Evolutionary conservation across 2,113 vertebrate genomes (phyloP).

Genomic region (Heterotilapia buettikoferi): DNA sequence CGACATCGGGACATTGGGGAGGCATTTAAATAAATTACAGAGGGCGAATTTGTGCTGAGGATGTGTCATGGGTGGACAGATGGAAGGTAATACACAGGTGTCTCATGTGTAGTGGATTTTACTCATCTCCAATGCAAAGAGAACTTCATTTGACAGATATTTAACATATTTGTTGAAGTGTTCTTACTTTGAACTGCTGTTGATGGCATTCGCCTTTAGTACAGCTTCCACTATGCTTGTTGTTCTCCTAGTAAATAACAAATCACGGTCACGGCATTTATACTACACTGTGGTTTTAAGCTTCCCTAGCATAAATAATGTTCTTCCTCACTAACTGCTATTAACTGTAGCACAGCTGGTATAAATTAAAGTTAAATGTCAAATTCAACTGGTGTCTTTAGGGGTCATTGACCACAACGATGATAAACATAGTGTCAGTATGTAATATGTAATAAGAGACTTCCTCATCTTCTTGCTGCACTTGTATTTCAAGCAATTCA

Average conservation of each 20-base stretch:
- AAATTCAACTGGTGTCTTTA: neutral
- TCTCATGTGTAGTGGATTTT: neutral
- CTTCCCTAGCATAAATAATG: neutral
- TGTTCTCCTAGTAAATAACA: neutral
- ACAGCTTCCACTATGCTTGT: neutral
- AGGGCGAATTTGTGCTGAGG: neutral
- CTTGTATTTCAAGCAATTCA: neutral
- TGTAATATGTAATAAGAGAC: neutral
- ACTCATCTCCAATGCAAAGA: neutral
- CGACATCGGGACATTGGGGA: neutral
- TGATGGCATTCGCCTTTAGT: neutral
- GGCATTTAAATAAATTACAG: neutral
- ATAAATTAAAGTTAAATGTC: neutral
- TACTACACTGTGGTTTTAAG: neutral
- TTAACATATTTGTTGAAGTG: neutral
- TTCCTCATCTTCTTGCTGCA: neutral
- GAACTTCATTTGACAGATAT: neutral
- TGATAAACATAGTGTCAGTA: neutral
- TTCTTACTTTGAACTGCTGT: neutral
- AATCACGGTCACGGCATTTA: neutral
- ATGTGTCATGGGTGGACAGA: neutral
- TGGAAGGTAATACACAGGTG: neutral
- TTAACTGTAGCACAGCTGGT: neutral
- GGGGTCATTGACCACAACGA: neutral
- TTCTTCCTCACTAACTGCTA: neutral